Base-by-base conservation (phyloP, 2,797 vertebrate species). In the Eupleurogrammus muticus region DNA sequence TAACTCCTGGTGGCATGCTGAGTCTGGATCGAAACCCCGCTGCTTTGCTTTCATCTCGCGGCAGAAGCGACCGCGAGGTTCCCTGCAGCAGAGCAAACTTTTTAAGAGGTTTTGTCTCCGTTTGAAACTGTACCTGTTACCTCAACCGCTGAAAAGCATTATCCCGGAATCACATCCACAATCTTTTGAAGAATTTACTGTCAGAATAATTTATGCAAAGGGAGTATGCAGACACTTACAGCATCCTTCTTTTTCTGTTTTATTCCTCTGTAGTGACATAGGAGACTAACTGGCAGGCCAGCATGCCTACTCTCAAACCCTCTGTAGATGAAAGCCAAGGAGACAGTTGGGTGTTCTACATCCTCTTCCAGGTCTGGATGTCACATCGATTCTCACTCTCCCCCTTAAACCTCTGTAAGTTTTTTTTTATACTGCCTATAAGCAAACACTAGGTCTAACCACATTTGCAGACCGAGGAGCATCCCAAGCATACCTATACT, bases 131-230 rank as follows among this genome's bases (percentile, higher is more conserved):
- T 84, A 90, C 89, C 87, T 90, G 86, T 74, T 81, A 80, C 87
- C 81, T 86, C 79, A 88, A 48, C 81, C 62, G 3, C 64, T 10
- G 44, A 66, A 66, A 52, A 83, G 63, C 67, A 74, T 66, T 79
- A 70, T 74, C 81, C 75, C 47, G 44, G 80, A 86, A 87, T 88
- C 81, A 72, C 76, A 84, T 79, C 63, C 73, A 28, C 70, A 55
- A 77, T 85, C 84, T 89, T 91, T 88, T 91, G 83, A 89, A 89
- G 79, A 78, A 82, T 86, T 85, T 82, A 66, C 81, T 89, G 87
- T 89, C 84, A 77, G 85, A 85, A 83, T 89, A 87, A 89, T 88
- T 76, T 80, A 90, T 91, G 82, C 82, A 75, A 70, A 42, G 71
- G 51, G 71, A 77, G 74, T 50, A 70, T 46, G 77, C 72, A 69